Evolutionary conservation across 2,888 invertebrate species (phyloP).

Genomic region (Abscondita cerata): DNA sequence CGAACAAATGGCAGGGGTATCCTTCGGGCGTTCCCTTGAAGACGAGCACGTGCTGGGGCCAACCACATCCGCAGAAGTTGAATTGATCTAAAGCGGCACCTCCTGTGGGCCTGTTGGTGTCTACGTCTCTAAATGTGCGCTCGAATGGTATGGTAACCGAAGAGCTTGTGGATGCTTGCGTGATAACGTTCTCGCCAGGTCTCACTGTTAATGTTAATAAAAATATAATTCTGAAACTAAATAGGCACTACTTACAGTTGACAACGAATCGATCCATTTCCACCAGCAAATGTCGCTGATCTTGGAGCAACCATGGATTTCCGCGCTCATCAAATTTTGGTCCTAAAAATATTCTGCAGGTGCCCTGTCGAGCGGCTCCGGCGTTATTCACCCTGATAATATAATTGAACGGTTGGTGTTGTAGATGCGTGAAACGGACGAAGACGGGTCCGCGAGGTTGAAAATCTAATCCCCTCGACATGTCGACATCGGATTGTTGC

Average conservation of each 20-base stretch:
- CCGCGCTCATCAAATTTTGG: slow-evolving; percentile 69
- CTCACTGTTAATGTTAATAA: too few relatives aligned
- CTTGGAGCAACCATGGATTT: slow-evolving; percentile 66
- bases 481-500: slow-evolving; percentile 76
- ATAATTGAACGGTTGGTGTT: slow-evolving; percentile 73
- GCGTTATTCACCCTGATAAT: slow-evolving; percentile 67
- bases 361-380: slow-evolving; percentile 62
- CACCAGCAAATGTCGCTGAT: slow-evolving; percentile 71
- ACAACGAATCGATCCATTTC: slow-evolving; percentile 77
- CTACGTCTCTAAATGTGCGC: slow-evolving; percentile 75
- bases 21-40: slow-evolving; percentile 73
- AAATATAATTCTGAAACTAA: too few relatives aligned
- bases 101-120: slow-evolving; percentile 64
- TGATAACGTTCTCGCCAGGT: slow-evolving; percentile 70
- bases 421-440: slow-evolving; percentile 76
- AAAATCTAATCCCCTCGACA: slow-evolving; percentile 80
- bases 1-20: slow-evolving; percentile 70
- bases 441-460: slow-evolving; percentile 73
- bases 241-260: slow-evolving; percentile 65
- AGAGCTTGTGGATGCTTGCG: slow-evolving; percentile 70
- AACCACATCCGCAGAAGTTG: slow-evolving; percentile 86
- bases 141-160: slow-evolving; percentile 84
- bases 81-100: slow-evolving; percentile 62
- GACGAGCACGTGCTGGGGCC: slow-evolving; percentile 81
- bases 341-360: slow-evolving; percentile 71